phyloP scores from a whole-genome alignment of 2,888 invertebrate genomes.

The Parasteatoda lunata region DNA sequence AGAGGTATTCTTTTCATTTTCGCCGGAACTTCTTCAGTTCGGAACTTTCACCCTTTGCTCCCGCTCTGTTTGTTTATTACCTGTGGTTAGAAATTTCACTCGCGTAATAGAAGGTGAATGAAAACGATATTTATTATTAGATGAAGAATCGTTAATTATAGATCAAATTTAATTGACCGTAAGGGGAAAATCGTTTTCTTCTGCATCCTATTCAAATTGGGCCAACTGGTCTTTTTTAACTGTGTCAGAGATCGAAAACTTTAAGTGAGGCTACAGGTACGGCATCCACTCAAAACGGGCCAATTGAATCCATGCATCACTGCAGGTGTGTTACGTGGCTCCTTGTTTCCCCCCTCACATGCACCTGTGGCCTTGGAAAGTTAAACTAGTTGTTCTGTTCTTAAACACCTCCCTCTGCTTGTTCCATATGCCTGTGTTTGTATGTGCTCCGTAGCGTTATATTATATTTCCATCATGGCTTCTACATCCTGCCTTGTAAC shows the following conservation, averaged over 20 bases:
- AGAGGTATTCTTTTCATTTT: too few species aligned
- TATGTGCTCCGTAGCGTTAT: conserved; percentile 29
- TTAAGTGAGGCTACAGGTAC: conserved; percentile 33
- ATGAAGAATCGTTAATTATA: too few species aligned
- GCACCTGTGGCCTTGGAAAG: conserved; percentile 63
- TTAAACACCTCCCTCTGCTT: conserved; percentile 6
- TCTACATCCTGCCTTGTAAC: conserved; percentile 50
- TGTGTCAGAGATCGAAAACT: conserved; percentile 45
- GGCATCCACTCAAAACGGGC: conserved; percentile 52
- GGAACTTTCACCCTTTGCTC: too few species aligned
- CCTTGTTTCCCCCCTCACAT: conserved; percentile 4
- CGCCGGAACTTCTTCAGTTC: too few species aligned
- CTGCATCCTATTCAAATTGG: conserved; percentile 40
- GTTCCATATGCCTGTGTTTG: conserved; percentile 12
- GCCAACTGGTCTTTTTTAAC: conserved; percentile 12
- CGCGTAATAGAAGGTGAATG: too few species aligned
- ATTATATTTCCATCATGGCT: conserved; percentile 32
- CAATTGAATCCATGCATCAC: conserved; percentile 63
- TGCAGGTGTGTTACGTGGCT: conserved; percentile 65
- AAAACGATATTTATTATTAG: too few species aligned
- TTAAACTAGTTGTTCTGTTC: conserved; percentile 26
- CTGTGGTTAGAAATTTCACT: too few species aligned
- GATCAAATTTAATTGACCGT: background rate
- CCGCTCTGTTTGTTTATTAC: too few species aligned
- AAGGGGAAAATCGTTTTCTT: conserved; percentile 1